Evolutionary conservation across 2,888 invertebrate genomes (phyloP).

Genomic region (Acronicta leporina): DNA sequence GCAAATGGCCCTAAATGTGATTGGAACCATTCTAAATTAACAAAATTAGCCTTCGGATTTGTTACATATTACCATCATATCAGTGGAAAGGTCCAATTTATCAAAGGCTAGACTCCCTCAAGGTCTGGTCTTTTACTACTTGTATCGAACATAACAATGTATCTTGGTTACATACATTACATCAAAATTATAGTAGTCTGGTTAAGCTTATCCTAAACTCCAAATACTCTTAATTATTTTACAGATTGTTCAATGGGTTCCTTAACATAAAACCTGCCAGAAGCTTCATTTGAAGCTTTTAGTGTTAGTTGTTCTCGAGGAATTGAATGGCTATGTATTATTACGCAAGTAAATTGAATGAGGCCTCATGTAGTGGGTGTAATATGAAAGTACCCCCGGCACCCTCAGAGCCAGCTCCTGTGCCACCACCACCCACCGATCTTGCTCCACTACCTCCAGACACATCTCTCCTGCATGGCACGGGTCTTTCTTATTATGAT

Average conservation of each 20-base stretch:
- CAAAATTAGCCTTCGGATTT: too few species aligned
- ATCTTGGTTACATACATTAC: too few species aligned
- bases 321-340: conserved; percentile 92
- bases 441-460: conserved; percentile 78
- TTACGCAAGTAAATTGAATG: conserved; percentile 91
- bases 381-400: conserved; percentile 82
- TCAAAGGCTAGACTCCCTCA: too few species aligned
- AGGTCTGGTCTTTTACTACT: too few species aligned
- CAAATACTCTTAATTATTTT: conserved; percentile 12
- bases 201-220: background rate
- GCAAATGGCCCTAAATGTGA: too few species aligned
- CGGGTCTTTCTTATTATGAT: conserved; percentile 84
- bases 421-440: conserved; percentile 75
- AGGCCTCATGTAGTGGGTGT: conserved; percentile 90
- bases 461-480: conserved; percentile 74
- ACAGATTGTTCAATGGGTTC: conserved; percentile 72
- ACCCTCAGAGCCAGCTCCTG: conserved; percentile 73
- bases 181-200: background rate
- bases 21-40: too few species aligned
- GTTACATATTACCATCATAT: too few species aligned
- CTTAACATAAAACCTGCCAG: conserved; percentile 59
- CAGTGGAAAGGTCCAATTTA: too few species aligned
- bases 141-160: too few species aligned
- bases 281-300: conserved; percentile 65
- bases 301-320: conserved; percentile 65